phyloP scores from a whole-genome alignment of 1,140 invertebrate genomes.

The Phenacoccus solenopsis region DNA sequence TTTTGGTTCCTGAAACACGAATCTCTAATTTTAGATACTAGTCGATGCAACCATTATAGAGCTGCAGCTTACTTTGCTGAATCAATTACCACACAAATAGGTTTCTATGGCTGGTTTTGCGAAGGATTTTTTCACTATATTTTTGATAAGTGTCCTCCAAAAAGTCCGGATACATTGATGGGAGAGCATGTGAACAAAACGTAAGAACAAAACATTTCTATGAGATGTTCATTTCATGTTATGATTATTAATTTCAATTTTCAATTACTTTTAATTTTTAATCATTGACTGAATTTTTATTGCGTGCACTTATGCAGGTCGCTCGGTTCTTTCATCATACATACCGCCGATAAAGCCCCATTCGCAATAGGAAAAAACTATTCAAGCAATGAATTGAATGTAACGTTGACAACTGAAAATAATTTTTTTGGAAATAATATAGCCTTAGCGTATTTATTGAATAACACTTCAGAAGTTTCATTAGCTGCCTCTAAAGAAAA shows the following conservation, averaged over 20 bases:
- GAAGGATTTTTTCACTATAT: conserved; percentile 46
- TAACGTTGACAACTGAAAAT: background rate
- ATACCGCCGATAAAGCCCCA: background rate
- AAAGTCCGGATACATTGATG: conserved; percentile 22
- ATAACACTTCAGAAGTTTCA: background rate
- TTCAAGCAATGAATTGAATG: background rate
- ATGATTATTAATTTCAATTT: background rate
- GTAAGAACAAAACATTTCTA: conserved; percentile 22
- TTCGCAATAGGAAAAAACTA: background rate
- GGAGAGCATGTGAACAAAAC: conserved; percentile 26
- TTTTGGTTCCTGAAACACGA: background rate
- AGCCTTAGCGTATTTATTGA: background rate
- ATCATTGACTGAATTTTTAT: no score
- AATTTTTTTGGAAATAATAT: background rate
- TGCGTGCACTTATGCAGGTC: background rate
- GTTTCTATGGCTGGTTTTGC: conserved; percentile 61
- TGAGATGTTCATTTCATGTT: background rate
- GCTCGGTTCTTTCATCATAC: background rate
- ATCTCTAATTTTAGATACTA: conserved; percentile 28
- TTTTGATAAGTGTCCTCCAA: conserved; percentile 41
- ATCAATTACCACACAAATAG: conserved; percentile 48
- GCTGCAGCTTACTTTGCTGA: conserved; percentile 57
- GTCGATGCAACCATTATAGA: conserved; percentile 50
- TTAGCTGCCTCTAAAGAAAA: background rate
- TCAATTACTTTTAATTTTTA: background rate